A percentile compares a stretch with the other conserved stretches of the same genome.
Conservation (phyloP, 2,113 vertebrate species). For the Bufo bufo region DNA sequence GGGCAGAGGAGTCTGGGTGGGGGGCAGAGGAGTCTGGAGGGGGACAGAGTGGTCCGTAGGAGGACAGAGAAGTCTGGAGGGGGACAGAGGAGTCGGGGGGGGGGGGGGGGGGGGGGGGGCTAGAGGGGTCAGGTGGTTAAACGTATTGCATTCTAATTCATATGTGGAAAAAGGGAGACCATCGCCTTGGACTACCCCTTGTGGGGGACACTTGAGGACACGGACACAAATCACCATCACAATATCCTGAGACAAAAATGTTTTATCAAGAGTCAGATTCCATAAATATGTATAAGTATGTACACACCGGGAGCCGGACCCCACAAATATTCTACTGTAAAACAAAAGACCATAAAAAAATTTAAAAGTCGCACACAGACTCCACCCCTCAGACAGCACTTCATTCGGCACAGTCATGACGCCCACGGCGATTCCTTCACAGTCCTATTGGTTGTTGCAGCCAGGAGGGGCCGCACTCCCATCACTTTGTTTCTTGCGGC, state of each 20-base stretch:
- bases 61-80: too few species aligned
- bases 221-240: neutral
- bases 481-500: slow-evolving; percentile 85
- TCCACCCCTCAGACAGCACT: neutral
- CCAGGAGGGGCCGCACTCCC: slow-evolving; percentile 71
- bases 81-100: neutral
- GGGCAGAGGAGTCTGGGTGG: too few species aligned
- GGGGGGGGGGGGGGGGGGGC: neutral
- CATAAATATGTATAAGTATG: slow-evolving; percentile 54
- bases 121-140: neutral
- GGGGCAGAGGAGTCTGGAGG: too few species aligned
- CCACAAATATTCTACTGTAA: slow-evolving; percentile 25
- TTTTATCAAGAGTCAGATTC: neutral
- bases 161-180: neutral
- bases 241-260: neutral
- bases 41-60: too few species aligned
- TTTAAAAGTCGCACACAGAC: neutral
- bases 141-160: neutral
- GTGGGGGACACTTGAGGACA: neutral
- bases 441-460: slow-evolving; percentile 82
- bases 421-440: neutral
- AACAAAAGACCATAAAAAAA: slow-evolving; percentile 32
- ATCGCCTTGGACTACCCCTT: neutral
- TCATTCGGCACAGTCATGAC: neutral
- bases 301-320: slow-evolving; percentile 9